phyloP scores from a whole-genome alignment of 2,797 vertebrate species.

The Rhabdophis nuchalis region DNA sequence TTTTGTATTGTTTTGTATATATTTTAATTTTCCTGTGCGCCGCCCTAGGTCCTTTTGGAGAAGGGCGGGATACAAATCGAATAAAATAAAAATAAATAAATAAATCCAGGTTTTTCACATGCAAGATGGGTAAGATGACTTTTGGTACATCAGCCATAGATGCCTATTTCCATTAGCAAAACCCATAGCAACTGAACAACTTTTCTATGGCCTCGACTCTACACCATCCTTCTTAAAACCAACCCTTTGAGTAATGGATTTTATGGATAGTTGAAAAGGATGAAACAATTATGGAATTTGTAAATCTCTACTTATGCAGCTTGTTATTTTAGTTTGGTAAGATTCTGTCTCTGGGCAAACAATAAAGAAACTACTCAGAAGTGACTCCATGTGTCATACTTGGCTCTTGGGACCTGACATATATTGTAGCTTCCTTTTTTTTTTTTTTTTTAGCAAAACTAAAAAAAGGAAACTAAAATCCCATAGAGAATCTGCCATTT shows the following conservation, averaged over 20 bases:
- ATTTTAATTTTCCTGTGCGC: no score
- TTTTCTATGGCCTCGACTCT: background rate
- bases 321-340: background rate
- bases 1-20: no score
- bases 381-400: background rate
- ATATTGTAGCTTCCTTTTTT: no score
- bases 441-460: background rate
- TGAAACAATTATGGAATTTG: background rate
- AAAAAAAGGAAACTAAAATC: rapidly evolving
- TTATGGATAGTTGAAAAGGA: background rate
- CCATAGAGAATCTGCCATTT: background rate
- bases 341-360: background rate
- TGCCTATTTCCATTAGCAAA: background rate
- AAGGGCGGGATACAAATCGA: no score
- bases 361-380: background rate
- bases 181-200: background rate
- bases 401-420: background rate
- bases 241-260: background rate
- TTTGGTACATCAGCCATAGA: no score
- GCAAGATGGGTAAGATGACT: background rate
- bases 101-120: background rate
- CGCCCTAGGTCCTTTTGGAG: no score
- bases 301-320: background rate
- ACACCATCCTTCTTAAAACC: background rate
- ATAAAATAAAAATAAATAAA: no score